A percentile compares a stretch with the other conserved stretches of the same genome.
phyloP scores from a whole-genome alignment of 2,113 vertebrate genomes.

The Indicator indicator region DNA sequence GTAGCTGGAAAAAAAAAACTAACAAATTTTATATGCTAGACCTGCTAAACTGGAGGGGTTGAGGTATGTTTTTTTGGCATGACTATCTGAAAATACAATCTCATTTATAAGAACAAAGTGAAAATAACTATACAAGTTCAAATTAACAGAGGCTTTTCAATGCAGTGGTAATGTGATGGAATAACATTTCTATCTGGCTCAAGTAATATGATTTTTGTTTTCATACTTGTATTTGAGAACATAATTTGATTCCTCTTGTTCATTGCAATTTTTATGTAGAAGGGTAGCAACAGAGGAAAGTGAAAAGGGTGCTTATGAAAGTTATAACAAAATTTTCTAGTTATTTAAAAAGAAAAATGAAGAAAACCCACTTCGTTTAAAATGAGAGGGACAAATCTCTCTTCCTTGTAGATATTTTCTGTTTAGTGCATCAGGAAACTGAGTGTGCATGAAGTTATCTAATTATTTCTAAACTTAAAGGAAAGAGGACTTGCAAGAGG shows the following conservation, averaged over 20 bases:
- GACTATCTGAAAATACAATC: not conserved
- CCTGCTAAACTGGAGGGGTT: not conserved
- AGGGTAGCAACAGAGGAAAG: not conserved
- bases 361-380: not conserved
- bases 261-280: not conserved
- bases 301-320: not conserved
- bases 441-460: not conserved
- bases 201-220: not conserved
- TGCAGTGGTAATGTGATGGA: not conserved
- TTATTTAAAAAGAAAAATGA: not conserved
- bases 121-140: not conserved
- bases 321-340: not conserved
- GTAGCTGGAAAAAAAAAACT: not conserved
- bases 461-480: not conserved
- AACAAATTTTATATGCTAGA: not conserved
- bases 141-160: not conserved
- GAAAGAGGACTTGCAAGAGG: not conserved
- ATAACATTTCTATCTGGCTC: not conserved
- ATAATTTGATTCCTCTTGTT: not conserved
- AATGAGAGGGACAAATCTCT: not conserved
- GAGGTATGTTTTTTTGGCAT: not conserved
- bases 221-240: not conserved
- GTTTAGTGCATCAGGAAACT: not conserved
- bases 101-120: not conserved
- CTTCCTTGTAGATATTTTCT: not conserved